Percentiles rank a stretch among this genome's conserved stretches.
phyloP scores from a whole-genome alignment of 2,113 vertebrate genomes.

The Epinephelus moara region DNA sequence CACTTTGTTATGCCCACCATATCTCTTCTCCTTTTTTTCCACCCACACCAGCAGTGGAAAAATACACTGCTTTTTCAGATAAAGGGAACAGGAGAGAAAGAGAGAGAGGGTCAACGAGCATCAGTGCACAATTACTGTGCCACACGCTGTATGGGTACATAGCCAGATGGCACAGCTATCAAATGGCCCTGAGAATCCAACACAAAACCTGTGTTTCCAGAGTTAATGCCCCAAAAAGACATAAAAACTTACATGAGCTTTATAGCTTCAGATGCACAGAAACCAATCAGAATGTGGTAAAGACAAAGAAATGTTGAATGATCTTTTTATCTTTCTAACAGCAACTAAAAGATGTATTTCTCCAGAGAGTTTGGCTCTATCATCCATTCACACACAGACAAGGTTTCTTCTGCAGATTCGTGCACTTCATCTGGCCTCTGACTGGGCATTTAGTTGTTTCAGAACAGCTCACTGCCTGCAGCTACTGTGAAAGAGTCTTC shows the following conservation, averaged over 20 bases:
- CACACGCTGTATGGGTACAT: neutral
- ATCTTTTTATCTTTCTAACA: neutral
- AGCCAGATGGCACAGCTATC: constrained; percentile 25
- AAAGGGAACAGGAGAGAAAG: neutral
- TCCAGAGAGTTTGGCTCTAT: neutral
- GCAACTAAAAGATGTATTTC: neutral
- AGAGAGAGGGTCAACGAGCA: neutral
- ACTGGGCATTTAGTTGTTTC: constrained; percentile 16
- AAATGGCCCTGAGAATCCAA: constrained; percentile 18
- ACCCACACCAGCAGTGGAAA: neutral
- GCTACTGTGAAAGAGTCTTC: constrained; percentile 20
- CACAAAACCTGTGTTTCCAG: neutral
- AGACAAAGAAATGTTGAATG: neutral
- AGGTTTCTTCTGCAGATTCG: neutral
- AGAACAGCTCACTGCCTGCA: constrained; percentile 25
- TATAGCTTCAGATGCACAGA: neutral
- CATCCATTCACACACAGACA: constrained; percentile 6
- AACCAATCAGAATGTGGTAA: neutral
- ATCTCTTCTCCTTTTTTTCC: neutral
- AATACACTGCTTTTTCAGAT: neutral
- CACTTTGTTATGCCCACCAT: neutral
- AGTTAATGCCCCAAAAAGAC: neutral
- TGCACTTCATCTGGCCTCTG: constrained; percentile 20
- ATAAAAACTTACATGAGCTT: neutral
- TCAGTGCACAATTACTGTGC: neutral